phyloP scores from a whole-genome alignment of 2,797 vertebrate genomes.

The Eptatretus atami region DNA sequence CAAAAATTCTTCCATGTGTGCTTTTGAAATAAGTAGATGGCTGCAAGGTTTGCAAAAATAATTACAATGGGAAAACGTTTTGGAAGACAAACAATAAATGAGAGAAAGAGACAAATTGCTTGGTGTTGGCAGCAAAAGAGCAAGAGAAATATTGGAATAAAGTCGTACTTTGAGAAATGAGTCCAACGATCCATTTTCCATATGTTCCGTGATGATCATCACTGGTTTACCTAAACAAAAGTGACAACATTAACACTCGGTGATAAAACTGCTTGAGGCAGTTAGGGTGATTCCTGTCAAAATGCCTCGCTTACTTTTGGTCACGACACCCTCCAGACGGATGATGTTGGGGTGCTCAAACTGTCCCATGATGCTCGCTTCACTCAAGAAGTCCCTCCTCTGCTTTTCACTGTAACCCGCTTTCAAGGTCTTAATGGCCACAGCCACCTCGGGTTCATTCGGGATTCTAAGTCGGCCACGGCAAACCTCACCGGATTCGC shows the following conservation, averaged over 20 bases:
- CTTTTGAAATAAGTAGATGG: too few relatives aligned
- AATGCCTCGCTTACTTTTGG: constrained; percentile 38
- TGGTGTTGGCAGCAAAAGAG: too few relatives aligned
- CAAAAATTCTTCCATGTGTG: too few relatives aligned
- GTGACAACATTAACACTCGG: constrained; percentile 8
- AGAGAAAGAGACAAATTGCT: too few relatives aligned
- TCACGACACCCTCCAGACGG: constrained; percentile 64
- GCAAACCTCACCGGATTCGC: constrained; percentile 90
- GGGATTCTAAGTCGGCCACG: constrained; percentile 67
- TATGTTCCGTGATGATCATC: constrained; percentile 36
- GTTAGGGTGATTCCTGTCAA: constrained; percentile 13
- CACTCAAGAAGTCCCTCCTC: constrained; percentile 66
- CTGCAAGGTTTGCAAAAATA: too few relatives aligned
- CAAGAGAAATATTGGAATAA: background rate
- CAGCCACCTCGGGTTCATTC: constrained; percentile 79
- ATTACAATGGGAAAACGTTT: too few relatives aligned
- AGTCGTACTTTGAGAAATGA: constrained; percentile 27
- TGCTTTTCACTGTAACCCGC: constrained; percentile 87
- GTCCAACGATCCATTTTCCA: constrained; percentile 37
- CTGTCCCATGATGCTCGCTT: constrained; percentile 94
- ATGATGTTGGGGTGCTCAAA: constrained; percentile 96
- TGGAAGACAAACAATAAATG: too few relatives aligned
- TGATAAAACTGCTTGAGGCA: constrained; percentile 12
- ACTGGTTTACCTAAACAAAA: constrained; percentile 24
- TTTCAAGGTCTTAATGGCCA: constrained; percentile 89